Conservation (phyloP, 2,113 vertebrate genomes). For the Ochotona princeps region DNA sequence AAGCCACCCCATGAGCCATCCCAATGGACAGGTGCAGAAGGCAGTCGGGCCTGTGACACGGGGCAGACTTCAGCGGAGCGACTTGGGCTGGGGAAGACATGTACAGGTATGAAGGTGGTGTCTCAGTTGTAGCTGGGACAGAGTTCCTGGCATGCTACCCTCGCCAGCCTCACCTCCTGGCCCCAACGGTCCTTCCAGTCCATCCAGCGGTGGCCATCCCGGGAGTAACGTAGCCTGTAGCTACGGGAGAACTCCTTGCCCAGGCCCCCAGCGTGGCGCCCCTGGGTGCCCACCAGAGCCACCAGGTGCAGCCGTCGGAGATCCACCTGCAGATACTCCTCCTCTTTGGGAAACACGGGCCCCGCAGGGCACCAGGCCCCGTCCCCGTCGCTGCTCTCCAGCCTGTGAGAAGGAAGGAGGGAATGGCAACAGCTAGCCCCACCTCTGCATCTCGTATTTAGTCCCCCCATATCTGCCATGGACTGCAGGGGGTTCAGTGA, state of each 20-base stretch:
- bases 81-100: not conserved
- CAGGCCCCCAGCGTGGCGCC: conserved; percentile 93
- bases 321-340: conserved; percentile 95
- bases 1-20: not conserved
- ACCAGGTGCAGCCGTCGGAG: conserved; percentile 91
- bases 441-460: not conserved
- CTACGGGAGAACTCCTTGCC: conserved; percentile 94
- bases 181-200: conserved; percentile 94
- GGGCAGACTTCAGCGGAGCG: not conserved
- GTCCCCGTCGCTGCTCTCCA: conserved; percentile 93
- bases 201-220: conserved; percentile 92
- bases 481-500: not conserved
- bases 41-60: not conserved
- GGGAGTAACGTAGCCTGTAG: conserved; percentile 93
- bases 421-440: not conserved
- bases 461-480: too few species aligned
- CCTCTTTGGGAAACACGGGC: conserved; percentile 90
- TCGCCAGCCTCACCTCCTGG: conserved; percentile 86
- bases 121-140: not conserved
- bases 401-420: conserved; percentile 81
- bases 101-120: rapidly evolving
- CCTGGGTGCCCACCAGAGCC: conserved; percentile 95
- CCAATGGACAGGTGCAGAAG: not conserved
- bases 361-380: conserved; percentile 96
- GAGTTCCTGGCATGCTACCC: not conserved